These are phyloP conservation scores for Pseudotriccus pelzelni DNA, from an alignment of 2,797 vertebrate genomes.

Conservation along the genomic window DNA sequence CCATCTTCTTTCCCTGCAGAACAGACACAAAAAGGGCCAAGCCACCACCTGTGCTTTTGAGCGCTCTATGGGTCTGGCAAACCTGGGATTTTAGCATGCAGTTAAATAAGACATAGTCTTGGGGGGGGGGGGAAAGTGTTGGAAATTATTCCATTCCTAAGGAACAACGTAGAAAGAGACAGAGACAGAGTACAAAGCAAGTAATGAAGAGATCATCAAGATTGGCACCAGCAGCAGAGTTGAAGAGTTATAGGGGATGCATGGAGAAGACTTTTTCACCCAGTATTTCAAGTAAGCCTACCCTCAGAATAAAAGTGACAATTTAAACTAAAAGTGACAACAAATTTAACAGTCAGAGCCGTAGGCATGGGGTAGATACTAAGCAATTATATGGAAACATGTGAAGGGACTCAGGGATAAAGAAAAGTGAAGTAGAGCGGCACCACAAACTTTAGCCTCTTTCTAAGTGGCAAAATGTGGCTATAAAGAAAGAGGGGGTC, in stretches of 20 bases:
- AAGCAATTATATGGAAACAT: background rate
- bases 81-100: background rate
- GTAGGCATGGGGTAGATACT: background rate
- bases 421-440: background rate
- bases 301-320: background rate
- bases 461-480: background rate
- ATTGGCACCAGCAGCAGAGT: background rate
- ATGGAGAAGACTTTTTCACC: background rate
- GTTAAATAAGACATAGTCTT: background rate
- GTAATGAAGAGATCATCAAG: background rate
- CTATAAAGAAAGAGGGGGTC: background rate
- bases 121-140: background rate
- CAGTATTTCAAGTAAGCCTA: background rate
- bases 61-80: background rate
- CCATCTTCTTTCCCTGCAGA: background rate
- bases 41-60: conserved; percentile 19
- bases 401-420: background rate
- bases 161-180: background rate
- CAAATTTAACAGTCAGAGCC: background rate
- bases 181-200: background rate
- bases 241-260: background rate
- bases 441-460: background rate
- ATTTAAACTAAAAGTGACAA: background rate
- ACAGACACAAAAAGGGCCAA: conserved; percentile 8
- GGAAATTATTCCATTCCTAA: background rate